Conservation (phyloP, 2,888 invertebrate genomes). For the Lymantria dispar region DNA sequence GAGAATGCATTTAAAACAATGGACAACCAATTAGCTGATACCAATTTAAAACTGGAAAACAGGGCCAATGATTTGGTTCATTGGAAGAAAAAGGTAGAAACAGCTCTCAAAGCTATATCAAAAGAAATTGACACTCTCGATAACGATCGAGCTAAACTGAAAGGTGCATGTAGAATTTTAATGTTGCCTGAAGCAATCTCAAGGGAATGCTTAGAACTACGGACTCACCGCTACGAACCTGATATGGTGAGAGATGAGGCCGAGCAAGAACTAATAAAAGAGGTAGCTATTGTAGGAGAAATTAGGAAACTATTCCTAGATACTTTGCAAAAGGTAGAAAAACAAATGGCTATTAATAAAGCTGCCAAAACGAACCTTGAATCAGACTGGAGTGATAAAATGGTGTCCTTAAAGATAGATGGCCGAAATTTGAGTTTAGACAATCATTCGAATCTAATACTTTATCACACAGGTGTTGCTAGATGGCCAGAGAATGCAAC, state of each 20-base stretch:
- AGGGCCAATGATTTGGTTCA: conserved; percentile 73
- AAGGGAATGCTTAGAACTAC: conserved; percentile 87
- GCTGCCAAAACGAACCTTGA: conserved; percentile 91
- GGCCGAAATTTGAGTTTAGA: conserved; percentile 84
- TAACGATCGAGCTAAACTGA: conserved; percentile 83
- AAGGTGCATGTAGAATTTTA: conserved; percentile 85
- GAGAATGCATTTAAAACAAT: conserved; percentile 83
- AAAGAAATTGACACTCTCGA: conserved; percentile 86
- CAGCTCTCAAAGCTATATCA: conserved; percentile 83
- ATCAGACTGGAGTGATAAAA: conserved; percentile 95
- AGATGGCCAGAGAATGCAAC: conserved; percentile 89
- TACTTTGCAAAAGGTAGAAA: conserved; percentile 85
- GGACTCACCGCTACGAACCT: conserved; percentile 87
- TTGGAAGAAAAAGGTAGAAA: conserved; percentile 87
- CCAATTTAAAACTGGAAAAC: conserved; percentile 48
- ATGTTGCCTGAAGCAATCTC: conserved; percentile 88
- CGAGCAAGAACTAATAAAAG: conserved; percentile 91
- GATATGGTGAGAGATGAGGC: conserved; percentile 90
- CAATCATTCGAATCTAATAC: conserved; percentile 84
- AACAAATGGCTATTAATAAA: conserved; percentile 87
- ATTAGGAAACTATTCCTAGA: conserved; percentile 84
- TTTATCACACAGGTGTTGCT: conserved; percentile 90
- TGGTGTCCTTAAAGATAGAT: conserved; percentile 88
- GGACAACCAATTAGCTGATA: conserved; percentile 75
- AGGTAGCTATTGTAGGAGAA: conserved; percentile 88